Evolutionary conservation across 1,140 invertebrate genomes (phyloP), one percentile per base, ranked within the genome.

Genomic region (Camponotus pennsylvanicus): DNA sequence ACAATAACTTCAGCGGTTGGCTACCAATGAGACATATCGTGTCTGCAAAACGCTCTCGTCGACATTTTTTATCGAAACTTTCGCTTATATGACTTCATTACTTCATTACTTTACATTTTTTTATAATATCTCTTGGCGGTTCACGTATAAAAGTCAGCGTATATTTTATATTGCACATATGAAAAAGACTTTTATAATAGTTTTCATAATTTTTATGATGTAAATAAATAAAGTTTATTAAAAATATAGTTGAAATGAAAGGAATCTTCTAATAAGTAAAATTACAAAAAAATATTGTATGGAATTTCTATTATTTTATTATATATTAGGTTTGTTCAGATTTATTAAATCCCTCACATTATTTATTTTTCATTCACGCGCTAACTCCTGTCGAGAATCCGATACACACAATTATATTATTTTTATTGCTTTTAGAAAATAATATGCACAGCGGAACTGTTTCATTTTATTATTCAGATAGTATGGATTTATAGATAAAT

Each of bases 401-500:
- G 8, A 21, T 42, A 42, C 11, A 42, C 11, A 11, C 8, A 57
- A 66, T 64, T 64, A 32, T 5, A 52, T 5, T 71, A 21, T 6
- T 13, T 32, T 77, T 64, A 49, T 32, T 63, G 64, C 2, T 64
- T 49, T n/a, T 13, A 37, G 15, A 45, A 77, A 45, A 66, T 52
- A 49, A 52, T 52, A 52, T 18, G 5, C 45, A 49, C 3, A 49
- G 45, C 15, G 3, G 3, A 52, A 52, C 5, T 52, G 15, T 6
- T 52, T 11, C 9, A 2, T 45, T 52, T 52, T 52, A 18, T 52
- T 52, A 52, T 15, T 52, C 13, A 45, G 7, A 3, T 45, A 61
- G 40, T 70, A 57, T 80, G 42, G 37, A 83, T 61, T 75, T 34
- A 61, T 45, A 49, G 55, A 73, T 75, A 73, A 83, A 83, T 83